A percentile compares a stretch with the other conserved stretches of the same genome.
These are phyloP conservation scores for Anomalospiza imberbis DNA, from an alignment of 2,797 vertebrate genomes.

Conservation along the genomic window DNA sequence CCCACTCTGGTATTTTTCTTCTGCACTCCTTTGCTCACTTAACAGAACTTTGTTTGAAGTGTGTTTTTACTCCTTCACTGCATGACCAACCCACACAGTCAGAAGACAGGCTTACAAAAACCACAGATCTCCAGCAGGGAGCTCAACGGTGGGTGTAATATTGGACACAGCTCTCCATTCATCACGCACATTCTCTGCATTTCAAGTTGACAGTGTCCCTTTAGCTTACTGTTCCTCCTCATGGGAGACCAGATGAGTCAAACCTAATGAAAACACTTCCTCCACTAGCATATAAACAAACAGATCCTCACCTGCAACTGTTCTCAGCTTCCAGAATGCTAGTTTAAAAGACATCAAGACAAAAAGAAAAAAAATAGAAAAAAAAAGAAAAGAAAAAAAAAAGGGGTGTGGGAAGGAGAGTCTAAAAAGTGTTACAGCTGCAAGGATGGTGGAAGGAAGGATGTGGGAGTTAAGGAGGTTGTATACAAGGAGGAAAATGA, in stretches of 20 bases:
- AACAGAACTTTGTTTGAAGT: constrained; percentile 58
- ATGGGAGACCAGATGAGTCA: not conserved
- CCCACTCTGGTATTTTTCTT: constrained; percentile 3
- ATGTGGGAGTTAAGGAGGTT: constrained; percentile 61
- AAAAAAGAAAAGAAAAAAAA: not conserved
- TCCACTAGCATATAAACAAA: constrained; percentile 23
- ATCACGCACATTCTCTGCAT: constrained; percentile 40
- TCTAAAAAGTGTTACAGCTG: constrained; percentile 22
- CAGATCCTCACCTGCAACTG: constrained; percentile 32
- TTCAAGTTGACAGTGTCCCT: constrained; percentile 46
- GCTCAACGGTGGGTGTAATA: constrained; percentile 25
- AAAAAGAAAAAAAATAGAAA: too few relatives aligned
- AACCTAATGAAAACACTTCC: constrained; percentile 59
- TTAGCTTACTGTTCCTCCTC: constrained; percentile 9
- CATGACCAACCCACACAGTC: constrained; percentile 54
- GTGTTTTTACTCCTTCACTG: constrained; percentile 43
- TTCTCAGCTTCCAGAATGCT: not conserved
- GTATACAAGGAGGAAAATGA: constrained; percentile 54
- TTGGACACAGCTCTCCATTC: constrained; percentile 52
- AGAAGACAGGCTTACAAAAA: constrained; percentile 51
- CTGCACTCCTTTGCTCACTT: constrained; percentile 41
- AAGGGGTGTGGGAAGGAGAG: not conserved
- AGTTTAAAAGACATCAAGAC: not conserved
- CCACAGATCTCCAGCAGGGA: constrained; percentile 48
- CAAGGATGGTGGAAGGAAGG: constrained; percentile 56